Evolutionary conservation across 2,113 vertebrate genomes (phyloP).

Genomic region (Cyprinodon brontotheroides): DNA sequence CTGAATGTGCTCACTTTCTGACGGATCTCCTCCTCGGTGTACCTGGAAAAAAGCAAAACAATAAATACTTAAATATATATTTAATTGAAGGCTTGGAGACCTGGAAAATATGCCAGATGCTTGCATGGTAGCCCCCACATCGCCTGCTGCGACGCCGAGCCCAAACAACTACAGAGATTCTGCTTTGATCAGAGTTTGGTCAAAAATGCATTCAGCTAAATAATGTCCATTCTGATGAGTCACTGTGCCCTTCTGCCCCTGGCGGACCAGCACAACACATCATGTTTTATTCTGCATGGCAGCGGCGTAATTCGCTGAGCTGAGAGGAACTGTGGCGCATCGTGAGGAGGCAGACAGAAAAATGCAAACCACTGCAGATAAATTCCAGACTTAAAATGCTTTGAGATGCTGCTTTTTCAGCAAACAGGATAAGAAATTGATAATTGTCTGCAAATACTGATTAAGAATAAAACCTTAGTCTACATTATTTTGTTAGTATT

Average conservation of each 20-base stretch:
- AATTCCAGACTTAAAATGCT: background rate
- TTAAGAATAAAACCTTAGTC: conserved; percentile 18
- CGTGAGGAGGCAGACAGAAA: conserved; percentile 26
- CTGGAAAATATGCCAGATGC: conserved; percentile 20
- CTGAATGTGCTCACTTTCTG: conserved; percentile 98
- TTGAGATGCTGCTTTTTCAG: conserved; percentile 19
- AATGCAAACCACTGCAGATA: background rate
- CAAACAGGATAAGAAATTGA: conserved; percentile 15
- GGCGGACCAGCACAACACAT: conserved; percentile 9
- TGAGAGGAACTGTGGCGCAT: conserved; percentile 27
- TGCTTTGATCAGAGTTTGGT: conserved; percentile 3
- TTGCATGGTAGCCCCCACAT: background rate
- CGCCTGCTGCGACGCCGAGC: conserved; percentile 12
- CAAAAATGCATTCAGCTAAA: conserved; percentile 9
- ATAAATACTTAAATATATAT: background rate
- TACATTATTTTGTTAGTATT: conserved; percentile 17
- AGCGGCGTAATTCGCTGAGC: conserved; percentile 20
- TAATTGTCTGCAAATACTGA: conserved; percentile 10
- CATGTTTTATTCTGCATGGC: conserved; percentile 40
- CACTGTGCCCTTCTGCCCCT: conserved; percentile 17
- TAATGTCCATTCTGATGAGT: conserved; percentile 46
- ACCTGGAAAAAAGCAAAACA: conserved; percentile 76
- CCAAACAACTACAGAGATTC: conserved; percentile 20
- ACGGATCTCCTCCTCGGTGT: conserved; percentile 92
- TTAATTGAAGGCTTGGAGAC: background rate